Evolutionary conservation across 2,888 invertebrate genomes (phyloP).

Genomic region (Cephus runcator): DNA sequence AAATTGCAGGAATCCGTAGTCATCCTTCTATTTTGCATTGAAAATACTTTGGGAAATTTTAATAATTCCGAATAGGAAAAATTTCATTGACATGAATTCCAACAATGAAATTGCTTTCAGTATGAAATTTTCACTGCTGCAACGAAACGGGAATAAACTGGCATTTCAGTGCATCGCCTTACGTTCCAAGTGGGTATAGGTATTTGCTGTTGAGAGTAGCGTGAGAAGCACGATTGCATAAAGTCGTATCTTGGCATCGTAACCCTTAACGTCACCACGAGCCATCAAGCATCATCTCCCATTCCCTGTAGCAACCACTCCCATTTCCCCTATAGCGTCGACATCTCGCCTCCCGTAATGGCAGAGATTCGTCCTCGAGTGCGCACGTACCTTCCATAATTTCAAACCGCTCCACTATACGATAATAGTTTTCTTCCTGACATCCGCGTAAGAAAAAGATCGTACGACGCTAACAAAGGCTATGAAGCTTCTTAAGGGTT

Average conservation of each 20-base stretch:
- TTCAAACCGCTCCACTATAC: constrained; percentile 20
- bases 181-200: background rate
- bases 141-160: background rate
- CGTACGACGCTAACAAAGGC: background rate
- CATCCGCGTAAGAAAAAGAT: background rate
- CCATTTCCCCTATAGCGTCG: background rate
- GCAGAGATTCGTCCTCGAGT: constrained; percentile 18
- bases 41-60: background rate
- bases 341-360: constrained; percentile 5
- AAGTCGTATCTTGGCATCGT: background rate
- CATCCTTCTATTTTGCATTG: background rate
- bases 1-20: background rate
- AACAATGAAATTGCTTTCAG: background rate
- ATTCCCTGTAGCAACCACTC: background rate
- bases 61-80: background rate
- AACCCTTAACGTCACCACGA: background rate
- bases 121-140: background rate
- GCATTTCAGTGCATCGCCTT: background rate
- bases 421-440: constrained; percentile 11
- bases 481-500: background rate
- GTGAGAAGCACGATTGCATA: constrained; percentile 1
- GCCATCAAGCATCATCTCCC: constrained; percentile 5
- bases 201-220: background rate
- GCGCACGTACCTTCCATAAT: constrained; percentile 30
- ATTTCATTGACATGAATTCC: background rate